Base-by-base conservation (phyloP, 2,113 vertebrate genomes). In the Neotragus moschatus region DNA sequence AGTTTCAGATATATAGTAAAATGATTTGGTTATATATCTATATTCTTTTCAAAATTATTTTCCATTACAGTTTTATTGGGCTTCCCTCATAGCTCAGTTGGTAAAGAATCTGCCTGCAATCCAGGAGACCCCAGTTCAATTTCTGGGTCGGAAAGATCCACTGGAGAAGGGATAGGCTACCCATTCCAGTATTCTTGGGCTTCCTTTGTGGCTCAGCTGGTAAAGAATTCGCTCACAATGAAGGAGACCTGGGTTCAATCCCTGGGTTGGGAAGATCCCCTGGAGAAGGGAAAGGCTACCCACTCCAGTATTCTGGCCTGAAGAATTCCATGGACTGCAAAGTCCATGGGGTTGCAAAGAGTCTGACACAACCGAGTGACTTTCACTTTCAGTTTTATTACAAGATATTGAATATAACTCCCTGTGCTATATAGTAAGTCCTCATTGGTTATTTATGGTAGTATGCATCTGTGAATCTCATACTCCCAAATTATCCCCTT, bases 301-400 rank as follows among this genome's bases (percentile, higher is more conserved):
- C n/a, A 36, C n/a, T 70, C 19, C n/a, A 70, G n/a, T 36, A 70
- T 6, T 36, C 63, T 36, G 63, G 2, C 63, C 63, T 70, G 63
- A 5, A 70, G 16, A 66, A 66, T 66, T 66, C 63, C 33, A 66
- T 5, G 4, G 63, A 66, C 63, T 66, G 4, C 19, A 8, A 5
- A 70, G n/a, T 70, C 63, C 63, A 23, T 12, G 63, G 19, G 19
- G 63, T 36, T 0, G 0, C 63, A 23, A 70, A 70, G 63, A 70
- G 9, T 23, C 0, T 0, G n/a, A 36, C 63, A 70, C 0, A 1
- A 70, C 63, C 11, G 9, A 70, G 63, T 0, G 0, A 23, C 63
- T 70, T 70, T 70, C n/a, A 36, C n/a, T 70, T 70, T 70, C n/a
- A 36, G n/a, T 36, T 70, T 70, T 70, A 70, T 70, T 70, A 70